Conservation (phyloP, 2,888 invertebrate species). For the Diarsia dahlii region DNA sequence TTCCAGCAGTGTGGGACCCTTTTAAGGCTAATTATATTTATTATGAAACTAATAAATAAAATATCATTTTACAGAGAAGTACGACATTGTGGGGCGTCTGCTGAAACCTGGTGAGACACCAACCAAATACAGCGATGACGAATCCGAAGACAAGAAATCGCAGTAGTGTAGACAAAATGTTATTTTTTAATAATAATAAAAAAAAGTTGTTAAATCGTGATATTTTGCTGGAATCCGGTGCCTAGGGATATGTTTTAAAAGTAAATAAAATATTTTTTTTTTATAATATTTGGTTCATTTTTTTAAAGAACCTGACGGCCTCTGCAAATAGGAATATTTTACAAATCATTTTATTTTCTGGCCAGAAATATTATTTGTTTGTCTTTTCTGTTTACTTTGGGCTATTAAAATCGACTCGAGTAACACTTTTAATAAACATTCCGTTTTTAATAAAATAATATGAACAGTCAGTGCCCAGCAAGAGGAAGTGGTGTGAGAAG, state of each 20-base stretch:
- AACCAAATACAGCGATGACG: conserved; percentile 83
- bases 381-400: conserved; percentile 10
- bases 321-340: conserved; percentile 36
- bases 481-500: too few relatives aligned
- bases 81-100: conserved; percentile 85
- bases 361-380: conserved; percentile 32
- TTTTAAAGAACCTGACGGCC: conserved; percentile 22
- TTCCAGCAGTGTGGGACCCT: neutral
- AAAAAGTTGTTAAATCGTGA: conserved; percentile 62
- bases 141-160: conserved; percentile 83
- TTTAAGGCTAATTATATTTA: neutral
- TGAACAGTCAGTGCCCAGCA: too few relatives aligned
- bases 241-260: conserved; percentile 63
- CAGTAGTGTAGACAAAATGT: conserved; percentile 70
- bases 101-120: conserved; percentile 86
- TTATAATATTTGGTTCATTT: conserved; percentile 54
- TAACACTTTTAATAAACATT: conserved; percentile 19
- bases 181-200: conserved; percentile 9
- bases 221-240: conserved; percentile 66
- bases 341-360: conserved; percentile 29
- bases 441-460: neutral
- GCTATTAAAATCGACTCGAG: conserved; percentile 25
- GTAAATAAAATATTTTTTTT: conserved; percentile 72
- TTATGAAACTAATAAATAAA: conserved; percentile 10
- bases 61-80: conserved; percentile 82